A percentile compares a stretch with the other conserved stretches of the same genome.
Conservation (phyloP, 2,113 vertebrate species). For the Dipodomys ordii region DNA sequence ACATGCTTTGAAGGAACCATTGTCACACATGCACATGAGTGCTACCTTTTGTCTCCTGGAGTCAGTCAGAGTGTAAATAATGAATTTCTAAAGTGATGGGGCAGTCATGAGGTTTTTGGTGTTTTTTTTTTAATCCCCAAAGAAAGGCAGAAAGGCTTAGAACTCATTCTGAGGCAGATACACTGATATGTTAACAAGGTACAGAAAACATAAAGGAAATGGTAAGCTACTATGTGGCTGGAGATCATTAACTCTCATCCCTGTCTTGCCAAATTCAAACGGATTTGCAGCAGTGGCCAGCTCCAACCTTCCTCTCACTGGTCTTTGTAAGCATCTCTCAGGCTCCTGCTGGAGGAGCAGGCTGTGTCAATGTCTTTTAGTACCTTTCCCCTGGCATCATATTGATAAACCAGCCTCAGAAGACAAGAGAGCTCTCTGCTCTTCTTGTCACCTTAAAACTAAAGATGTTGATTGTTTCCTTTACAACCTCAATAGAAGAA, state of each 20-base stretch:
- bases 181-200: slow-evolving; percentile 68
- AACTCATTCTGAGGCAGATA: slow-evolving; percentile 1
- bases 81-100: slow-evolving; percentile 59
- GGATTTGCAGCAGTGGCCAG: neutral
- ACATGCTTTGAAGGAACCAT: slow-evolving; percentile 54
- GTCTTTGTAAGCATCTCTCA: neutral
- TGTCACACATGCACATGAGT: slow-evolving; percentile 36
- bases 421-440: neutral
- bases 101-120: slow-evolving; percentile 34
- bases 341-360: neutral
- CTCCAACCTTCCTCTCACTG: slow-evolving; percentile 29
- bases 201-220: slow-evolving; percentile 44
- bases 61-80: slow-evolving; percentile 64
- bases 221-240: slow-evolving; percentile 47
- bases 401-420: neutral
- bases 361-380: neutral
- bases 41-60: slow-evolving; percentile 34
- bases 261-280: slow-evolving; percentile 55
- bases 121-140: slow-evolving; percentile 37
- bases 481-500: slow-evolving; percentile 49
- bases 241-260: slow-evolving; percentile 58
- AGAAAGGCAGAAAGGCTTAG: slow-evolving; percentile 65
- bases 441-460: slow-evolving; percentile 30
- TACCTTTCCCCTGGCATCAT: neutral
- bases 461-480: slow-evolving; percentile 7